Evolutionary conservation across 1,140 invertebrate species (phyloP), one percentile per base, ranked within the genome.

Genomic region (Drosophila murphyi): DNA sequence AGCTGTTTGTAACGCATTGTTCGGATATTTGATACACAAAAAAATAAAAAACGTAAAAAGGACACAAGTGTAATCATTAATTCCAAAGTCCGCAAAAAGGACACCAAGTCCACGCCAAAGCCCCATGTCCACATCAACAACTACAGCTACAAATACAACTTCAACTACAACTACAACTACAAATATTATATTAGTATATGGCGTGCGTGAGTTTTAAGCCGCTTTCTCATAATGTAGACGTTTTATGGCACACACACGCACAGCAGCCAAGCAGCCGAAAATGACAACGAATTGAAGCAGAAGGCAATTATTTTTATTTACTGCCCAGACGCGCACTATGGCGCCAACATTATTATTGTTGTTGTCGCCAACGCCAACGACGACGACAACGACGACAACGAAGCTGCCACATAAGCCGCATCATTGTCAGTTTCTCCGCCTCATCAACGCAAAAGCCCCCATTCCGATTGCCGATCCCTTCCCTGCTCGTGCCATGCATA

Each of bases 301-400:
- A 89, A 90, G 85, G 85, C 85, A 89, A 89, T 89, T 89, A 89
- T 89, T 89, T 89, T 89, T 89, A 89, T 89, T 89, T 89, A 89
- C 85, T 89, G 86, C 85, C 75, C 78, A 89, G 85, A 85, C 85
- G 85, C 86, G 81, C 81, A 89, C 80, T 85, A 89, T 89, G 85
- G 85, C 85, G 85, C 85, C 85, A 89, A 56, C 63, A 65, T 59
- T 82, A 82, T 82, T 87, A 72, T 76, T 76, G 76, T 80, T 76
- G 65, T 78, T 76, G 68, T 76, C 67, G 79, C 54, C 63, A 56
- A 45, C 71, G 48, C 43, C 59, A 4, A n/a, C 39, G n/a, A 43
- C 39, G 39, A 37, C 39, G 39, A 43, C n/a, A 8, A 43, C 10
- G n/a, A 43, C 63, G 60, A 45, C 62, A 51, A 41, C 55, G 78